Conservation (phyloP, 2,888 invertebrate genomes). For the Torymus tubicola region DNA sequence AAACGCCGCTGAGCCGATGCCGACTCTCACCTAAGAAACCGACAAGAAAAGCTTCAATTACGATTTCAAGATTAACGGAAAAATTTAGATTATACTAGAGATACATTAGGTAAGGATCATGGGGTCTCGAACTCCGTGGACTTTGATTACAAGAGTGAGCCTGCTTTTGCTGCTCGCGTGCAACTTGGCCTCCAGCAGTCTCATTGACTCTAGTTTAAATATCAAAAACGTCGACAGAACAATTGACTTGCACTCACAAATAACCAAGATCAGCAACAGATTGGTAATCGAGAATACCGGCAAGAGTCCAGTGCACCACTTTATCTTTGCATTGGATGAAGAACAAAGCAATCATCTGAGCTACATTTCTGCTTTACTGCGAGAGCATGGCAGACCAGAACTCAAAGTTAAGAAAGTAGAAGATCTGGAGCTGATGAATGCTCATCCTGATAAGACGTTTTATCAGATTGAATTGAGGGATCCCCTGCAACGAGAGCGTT, state of each 20-base stretch:
- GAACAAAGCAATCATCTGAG: slow-evolving; percentile 82
- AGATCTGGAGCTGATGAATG: slow-evolving; percentile 72
- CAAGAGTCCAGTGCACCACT: slow-evolving; percentile 83
- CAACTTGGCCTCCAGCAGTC: slow-evolving; percentile 10
- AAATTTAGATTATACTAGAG: too few species aligned
- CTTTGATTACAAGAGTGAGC: not conserved
- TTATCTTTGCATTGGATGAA: slow-evolving; percentile 85
- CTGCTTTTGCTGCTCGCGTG: slow-evolving; percentile 11
- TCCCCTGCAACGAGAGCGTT: slow-evolving; percentile 79
- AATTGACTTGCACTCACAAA: slow-evolving; percentile 91
- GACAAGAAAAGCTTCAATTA: too few species aligned
- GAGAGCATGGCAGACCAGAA: slow-evolving; percentile 72
- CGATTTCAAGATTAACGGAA: too few species aligned
- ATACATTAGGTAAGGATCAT: slow-evolving; percentile 7
- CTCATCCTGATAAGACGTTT: slow-evolving; percentile 78
- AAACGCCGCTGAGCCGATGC: slow-evolving; percentile 35
- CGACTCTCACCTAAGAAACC: not conserved
- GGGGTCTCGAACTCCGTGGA: slow-evolving; percentile 24
- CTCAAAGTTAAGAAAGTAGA: slow-evolving; percentile 76
- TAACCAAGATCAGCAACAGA: slow-evolving; percentile 89
- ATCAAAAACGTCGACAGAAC: slow-evolving; percentile 90
- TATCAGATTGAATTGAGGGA: slow-evolving; percentile 82
- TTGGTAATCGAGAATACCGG: slow-evolving; percentile 91
- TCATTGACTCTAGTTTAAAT: slow-evolving; percentile 77
- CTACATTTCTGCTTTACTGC: slow-evolving; percentile 81